Base-by-base conservation (phyloP, 2,113 vertebrate species). In the Rutilus rutilus region DNA sequence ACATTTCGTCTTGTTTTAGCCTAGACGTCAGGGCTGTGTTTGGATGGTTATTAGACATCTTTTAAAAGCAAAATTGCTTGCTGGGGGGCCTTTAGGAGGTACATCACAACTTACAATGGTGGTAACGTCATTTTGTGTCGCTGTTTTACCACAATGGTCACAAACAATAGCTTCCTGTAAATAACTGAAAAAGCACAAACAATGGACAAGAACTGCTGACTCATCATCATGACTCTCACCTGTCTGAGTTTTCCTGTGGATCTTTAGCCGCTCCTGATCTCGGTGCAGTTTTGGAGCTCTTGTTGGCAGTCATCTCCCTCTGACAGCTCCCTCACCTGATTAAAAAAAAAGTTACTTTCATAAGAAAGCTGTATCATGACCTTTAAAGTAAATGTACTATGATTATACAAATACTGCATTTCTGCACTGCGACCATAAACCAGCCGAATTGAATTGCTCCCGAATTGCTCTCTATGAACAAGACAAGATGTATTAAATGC, bases 251-350 rank as follows among this genome's bases (percentile, higher is more conserved):
- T 90, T 97, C 96, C 89, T 91, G 96, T 64, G 95, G 93, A 86
- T 93, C 94, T 94, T 98, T 98, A 99, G 93, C 95, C 92, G 94
- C 96, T 96, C 95, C 96, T 90, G 96, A 92, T 94, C 92, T 96
- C 89, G 96, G 93, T 86, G 90, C 95, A 93, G 97, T 95, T 93
- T 95, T 96, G 93, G 96, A 94, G 91, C 95, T 97, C 95, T 98
- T 99, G 97, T 99, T 99, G 96, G 97, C 97, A 92, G 98, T 99
- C 98, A 99, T 99, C 94, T 95, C 95, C 96, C 88, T 93, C 93
- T 91, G 91, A 92, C 93, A 91, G 87, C 88, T 92, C 92, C 88
- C 94, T 92, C 94, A 95, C 95, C 97, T 99, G 93, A 23, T 52
- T 90, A 90, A 92, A 92, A 93, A 93, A 42, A 71, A 89, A 86